phyloP scores from a whole-genome alignment of 1,140 invertebrate species.

The Lethocerus indicus region DNA sequence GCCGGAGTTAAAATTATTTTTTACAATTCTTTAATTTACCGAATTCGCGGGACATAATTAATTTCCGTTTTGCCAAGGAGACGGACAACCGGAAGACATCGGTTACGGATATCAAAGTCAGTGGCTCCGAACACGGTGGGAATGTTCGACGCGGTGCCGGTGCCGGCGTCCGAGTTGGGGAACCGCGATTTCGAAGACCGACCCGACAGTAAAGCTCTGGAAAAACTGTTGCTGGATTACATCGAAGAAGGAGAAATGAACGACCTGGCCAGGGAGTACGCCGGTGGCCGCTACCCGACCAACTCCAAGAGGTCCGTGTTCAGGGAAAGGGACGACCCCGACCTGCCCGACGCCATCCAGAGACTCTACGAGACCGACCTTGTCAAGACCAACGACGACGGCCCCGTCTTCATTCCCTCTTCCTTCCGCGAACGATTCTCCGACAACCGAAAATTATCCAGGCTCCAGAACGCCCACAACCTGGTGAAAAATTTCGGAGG shows the following conservation, averaged over 20 bases:
- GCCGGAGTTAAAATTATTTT: no score
- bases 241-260: conserved; percentile 10
- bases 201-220: conserved; percentile 2
- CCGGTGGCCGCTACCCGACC: not conserved
- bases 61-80: conserved; percentile 6
- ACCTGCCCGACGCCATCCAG: conserved; percentile 12
- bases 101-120: conserved; percentile 20
- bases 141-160: conserved; percentile 11
- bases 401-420: conserved; percentile 10
- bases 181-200: not conserved
- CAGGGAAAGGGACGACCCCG: conserved; percentile 15
- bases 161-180: conserved; percentile 8
- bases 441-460: conserved; percentile 4
- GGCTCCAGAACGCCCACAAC: conserved; percentile 11
- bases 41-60: not conserved
- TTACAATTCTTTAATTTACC: no score
- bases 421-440: conserved; percentile 16
- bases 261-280: not conserved
- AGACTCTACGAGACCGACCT: conserved; percentile 7
- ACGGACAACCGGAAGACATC: conserved; percentile 20
- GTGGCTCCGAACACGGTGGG: conserved; percentile 9
- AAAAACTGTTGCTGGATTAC: conserved; percentile 12
- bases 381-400: conserved; percentile 6
- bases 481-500: conserved; percentile 14
- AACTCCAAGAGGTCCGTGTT: conserved; percentile 16